Evolutionary conservation across 2,888 invertebrate species (phyloP), one percentile per base, ranked within the genome.

Genomic region (Leptopterna dolabrata): DNA sequence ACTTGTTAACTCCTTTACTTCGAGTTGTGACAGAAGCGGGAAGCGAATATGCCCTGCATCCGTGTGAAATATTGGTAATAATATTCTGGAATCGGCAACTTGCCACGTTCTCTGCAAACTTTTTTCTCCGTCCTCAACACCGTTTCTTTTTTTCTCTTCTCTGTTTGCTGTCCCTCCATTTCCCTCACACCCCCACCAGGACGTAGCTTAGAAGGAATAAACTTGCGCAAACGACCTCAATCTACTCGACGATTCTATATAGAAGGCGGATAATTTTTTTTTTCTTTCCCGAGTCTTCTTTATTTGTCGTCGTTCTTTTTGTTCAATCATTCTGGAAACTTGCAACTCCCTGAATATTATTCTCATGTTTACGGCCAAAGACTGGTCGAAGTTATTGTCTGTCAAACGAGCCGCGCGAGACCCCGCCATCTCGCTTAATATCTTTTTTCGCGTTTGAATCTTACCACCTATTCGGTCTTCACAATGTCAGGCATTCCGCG

Each of bases 1-100:
- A 83, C 83, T 83, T 83, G 83, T 83, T 83, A 83, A 70, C 83
- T 63, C 63, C 83, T 63, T 41, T 70, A 24, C 83, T 83, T 70
- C 41, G 81, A 41, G 36, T 73, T 73, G 73, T 41, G 73, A 73
- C 73, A 73, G 36, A 36, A 63, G 63, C 24, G 63, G 73, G 73
- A 73, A 73, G 36, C 73, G 73, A 29, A 73, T 36, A 73, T 41
- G 73, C 41, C 63, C 63, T 41, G 41, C 36, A 73, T 73, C 73
- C 3, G 16, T 36, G 73, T 73, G 73, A 73, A 41, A 73, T 73
- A 73, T 73, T 73, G 73, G 73, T 73, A 30, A 73, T 73, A 73
- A 73, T 73, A 73, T 73, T 78, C 27, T 78, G n/a, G 45, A 78
- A 78, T 78, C 78, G 45, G 27, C 78, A 78, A 78, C 78, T 78